A percentile compares a stretch with the other conserved stretches of the same genome.
These are phyloP conservation scores for Orcinus orca DNA, from an alignment of 2,113 vertebrate species.

Conservation along the genomic window DNA sequence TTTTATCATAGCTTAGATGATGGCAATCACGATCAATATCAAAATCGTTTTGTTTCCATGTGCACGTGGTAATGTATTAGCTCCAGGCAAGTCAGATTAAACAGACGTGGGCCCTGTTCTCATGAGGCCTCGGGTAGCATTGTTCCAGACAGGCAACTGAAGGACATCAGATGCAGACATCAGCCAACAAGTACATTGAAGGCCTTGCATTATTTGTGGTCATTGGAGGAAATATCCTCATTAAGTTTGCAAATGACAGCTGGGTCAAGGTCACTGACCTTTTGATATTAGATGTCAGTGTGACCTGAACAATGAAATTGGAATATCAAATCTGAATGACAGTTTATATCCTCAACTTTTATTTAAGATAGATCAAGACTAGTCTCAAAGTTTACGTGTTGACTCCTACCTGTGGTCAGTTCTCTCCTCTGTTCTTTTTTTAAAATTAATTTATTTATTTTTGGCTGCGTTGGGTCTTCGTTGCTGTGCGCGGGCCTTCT, in stretches of 20 bases:
- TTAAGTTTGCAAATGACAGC: neutral
- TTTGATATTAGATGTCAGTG: neutral
- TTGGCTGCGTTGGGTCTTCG: no score
- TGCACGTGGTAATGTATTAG: accelerated
- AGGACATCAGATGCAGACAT: neutral
- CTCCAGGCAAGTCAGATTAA: neutral
- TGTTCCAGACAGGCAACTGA: neutral
- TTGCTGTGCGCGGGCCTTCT: no score
- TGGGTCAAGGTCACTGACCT: neutral
- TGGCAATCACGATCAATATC: neutral
- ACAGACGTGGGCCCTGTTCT: neutral
- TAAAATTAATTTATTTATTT: no score
- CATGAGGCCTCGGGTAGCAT: neutral
- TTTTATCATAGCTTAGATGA: neutral
- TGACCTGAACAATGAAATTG: neutral
- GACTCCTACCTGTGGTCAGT: neutral
- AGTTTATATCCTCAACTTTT: neutral
- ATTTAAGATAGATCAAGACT: neutral
- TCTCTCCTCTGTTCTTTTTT: neutral
- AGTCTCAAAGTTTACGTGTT: neutral
- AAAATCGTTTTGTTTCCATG: neutral
- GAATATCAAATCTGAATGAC: neutral
- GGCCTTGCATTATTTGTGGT: neutral
- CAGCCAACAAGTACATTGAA: neutral
- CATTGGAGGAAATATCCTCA: neutral